These are phyloP conservation scores for Lasioglossum lativentre DNA, from an alignment of 2,888 invertebrate genomes.

Conservation along the genomic window DNA sequence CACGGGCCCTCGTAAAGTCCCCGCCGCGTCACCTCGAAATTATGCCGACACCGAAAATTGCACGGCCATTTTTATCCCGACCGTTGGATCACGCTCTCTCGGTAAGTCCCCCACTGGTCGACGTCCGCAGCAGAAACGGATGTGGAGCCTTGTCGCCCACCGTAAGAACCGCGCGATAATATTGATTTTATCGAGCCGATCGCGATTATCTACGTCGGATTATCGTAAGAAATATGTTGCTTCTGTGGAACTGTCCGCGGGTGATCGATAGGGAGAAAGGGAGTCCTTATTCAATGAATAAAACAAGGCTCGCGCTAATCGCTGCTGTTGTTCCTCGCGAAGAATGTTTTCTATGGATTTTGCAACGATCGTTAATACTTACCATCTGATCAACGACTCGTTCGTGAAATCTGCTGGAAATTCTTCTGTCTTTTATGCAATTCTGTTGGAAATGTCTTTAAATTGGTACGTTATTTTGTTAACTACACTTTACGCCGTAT, in stretches of 20 bases:
- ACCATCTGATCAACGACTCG: too few relatives aligned
- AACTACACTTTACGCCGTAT: too few relatives aligned
- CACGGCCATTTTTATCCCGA: neutral
- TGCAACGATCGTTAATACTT: neutral
- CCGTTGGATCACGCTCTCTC: neutral
- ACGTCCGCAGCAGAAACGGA: neutral
- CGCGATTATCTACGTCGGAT: neutral
- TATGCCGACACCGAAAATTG: constrained; percentile 8
- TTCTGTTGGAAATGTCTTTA: too few relatives aligned
- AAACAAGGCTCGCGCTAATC: neutral
- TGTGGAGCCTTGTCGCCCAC: neutral
- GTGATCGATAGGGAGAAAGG: neutral
- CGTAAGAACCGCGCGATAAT: neutral
- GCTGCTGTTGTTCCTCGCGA: neutral
- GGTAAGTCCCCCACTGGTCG: neutral
- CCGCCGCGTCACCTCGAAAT: neutral
- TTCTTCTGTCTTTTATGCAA: neutral
- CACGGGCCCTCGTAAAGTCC: constrained; percentile 5
- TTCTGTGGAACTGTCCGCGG: neutral
- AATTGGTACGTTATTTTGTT: too few relatives aligned
- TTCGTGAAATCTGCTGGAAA: neutral
- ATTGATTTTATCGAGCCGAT: neutral
- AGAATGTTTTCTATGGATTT: neutral
- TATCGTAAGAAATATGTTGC: neutral
- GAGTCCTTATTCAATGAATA: neutral